A percentile compares a stretch with the other conserved stretches of the same genome.
phyloP scores from a whole-genome alignment of 2,113 vertebrate genomes.

The Antidorcas marsupialis region DNA sequence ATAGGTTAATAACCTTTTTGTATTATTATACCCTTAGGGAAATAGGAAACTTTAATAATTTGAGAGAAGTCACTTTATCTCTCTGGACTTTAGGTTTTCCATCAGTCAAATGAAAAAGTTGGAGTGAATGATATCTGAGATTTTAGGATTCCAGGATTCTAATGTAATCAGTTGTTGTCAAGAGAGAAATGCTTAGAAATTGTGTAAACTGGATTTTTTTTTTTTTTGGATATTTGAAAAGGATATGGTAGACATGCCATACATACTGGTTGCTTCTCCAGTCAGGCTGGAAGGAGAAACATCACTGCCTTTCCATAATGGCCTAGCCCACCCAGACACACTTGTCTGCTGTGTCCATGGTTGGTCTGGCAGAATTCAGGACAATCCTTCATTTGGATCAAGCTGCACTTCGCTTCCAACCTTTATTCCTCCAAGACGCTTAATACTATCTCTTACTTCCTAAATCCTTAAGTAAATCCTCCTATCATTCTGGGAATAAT shows the following conservation, averaged over 20 bases:
- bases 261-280: neutral
- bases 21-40: neutral
- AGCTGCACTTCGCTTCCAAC: neutral
- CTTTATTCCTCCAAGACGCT: neutral
- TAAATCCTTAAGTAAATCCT: constrained; percentile 26
- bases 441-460: neutral
- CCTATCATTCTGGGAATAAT: constrained; percentile 35
- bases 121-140: neutral
- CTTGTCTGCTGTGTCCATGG: neutral
- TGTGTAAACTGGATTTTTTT: neutral
- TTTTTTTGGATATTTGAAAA: neutral
- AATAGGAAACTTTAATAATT: constrained; percentile 22
- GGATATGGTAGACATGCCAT: neutral
- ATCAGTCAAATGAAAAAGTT: constrained; percentile 16
- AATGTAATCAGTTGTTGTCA: neutral
- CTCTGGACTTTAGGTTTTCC: neutral
- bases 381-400: neutral
- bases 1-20: neutral
- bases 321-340: neutral
- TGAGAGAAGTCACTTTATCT: neutral
- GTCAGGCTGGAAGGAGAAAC: neutral
- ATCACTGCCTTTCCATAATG: neutral
- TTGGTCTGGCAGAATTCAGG: neutral
- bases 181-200: neutral
- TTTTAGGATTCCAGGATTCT: constrained; percentile 13